A percentile compares a stretch with the other conserved stretches of the same genome.
Evolutionary conservation across 2,888 invertebrate genomes (phyloP).

Genomic region (Cryptophagus acutangulus): DNA sequence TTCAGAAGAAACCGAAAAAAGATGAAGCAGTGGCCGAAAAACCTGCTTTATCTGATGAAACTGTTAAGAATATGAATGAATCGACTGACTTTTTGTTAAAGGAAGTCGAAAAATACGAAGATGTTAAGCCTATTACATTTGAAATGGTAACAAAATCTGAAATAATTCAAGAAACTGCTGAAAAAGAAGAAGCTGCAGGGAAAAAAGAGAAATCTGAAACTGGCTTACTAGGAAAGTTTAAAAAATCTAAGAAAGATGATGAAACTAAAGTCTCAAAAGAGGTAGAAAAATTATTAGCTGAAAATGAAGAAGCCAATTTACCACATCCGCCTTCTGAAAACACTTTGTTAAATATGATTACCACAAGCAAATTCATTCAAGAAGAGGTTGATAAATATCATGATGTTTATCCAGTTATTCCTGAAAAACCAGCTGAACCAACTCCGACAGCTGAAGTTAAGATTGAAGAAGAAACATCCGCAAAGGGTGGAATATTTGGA

Average conservation of each 20-base stretch:
- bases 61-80: conserved; percentile 12
- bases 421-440: no score
- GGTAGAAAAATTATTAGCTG: not conserved
- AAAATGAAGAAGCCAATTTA: conserved; percentile 1
- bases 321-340: not conserved
- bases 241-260: conserved; percentile 5
- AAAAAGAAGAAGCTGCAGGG: conserved; percentile 11
- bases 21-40: conserved; percentile 14
- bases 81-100: conserved; percentile 21
- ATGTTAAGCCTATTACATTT: conserved; percentile 18
- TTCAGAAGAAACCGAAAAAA: conserved; percentile 32
- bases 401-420: conserved; percentile 21
- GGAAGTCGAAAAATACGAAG: conserved; percentile 26
- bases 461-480: conserved; percentile 20
- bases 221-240: conserved; percentile 14
- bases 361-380: conserved; percentile 31
- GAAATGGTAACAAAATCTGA: conserved; percentile 9
- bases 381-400: conserved; percentile 31
- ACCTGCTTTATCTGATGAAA: conserved; percentile 9
- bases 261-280: not conserved
- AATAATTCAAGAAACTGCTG: conserved; percentile 1
- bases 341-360: conserved; percentile 25
- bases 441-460: conserved; percentile 12
- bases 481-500: conserved; percentile 29
- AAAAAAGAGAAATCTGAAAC: conserved; percentile 8